phyloP scores from a whole-genome alignment of 23 tunicate genomes.

The Corella eumyota region DNA sequence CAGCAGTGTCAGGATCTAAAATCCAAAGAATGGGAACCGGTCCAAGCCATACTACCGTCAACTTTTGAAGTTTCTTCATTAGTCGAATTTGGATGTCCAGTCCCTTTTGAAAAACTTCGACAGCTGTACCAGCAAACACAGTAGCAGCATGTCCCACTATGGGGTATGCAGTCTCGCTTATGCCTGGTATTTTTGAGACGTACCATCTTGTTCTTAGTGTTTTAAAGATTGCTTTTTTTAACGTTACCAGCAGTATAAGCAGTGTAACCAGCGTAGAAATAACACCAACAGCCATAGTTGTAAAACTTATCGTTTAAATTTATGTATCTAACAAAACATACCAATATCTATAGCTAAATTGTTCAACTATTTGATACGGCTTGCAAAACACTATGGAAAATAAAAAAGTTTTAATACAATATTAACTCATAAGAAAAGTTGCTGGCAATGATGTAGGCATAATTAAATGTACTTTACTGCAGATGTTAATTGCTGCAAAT shows the following conservation, averaged over 20 bases:
- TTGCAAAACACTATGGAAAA: too few species aligned
- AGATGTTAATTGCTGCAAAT: too few species aligned
- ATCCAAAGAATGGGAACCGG: slow-evolving; percentile 25
- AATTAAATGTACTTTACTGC: too few species aligned
- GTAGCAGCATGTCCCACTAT: slow-evolving; percentile 24
- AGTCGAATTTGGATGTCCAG: too few species aligned
- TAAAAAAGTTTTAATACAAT: too few species aligned
- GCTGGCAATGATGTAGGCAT: too few species aligned
- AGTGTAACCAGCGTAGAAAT: background rate
- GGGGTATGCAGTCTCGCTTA: slow-evolving; percentile 23
- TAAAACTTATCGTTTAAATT: background rate
- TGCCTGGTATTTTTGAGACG: slow-evolving; percentile 7
- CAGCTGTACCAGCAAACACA: slow-evolving; percentile 3
- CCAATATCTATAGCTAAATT: too few species aligned
- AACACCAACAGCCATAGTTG: background rate
- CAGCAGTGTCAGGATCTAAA: slow-evolving; percentile 36
- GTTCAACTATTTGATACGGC: too few species aligned
- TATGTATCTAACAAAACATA: too few species aligned
- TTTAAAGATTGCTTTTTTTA: background rate
- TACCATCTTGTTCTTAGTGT: background rate
- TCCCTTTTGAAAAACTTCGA: background rate
- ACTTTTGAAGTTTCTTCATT: too few species aligned
- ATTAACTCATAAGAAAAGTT: too few species aligned
- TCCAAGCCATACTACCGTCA: slow-evolving; percentile 28
- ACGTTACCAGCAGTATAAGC: background rate